Base-by-base conservation (phyloP, 2,888 invertebrate species). In the Drosophila histrio region DNA sequence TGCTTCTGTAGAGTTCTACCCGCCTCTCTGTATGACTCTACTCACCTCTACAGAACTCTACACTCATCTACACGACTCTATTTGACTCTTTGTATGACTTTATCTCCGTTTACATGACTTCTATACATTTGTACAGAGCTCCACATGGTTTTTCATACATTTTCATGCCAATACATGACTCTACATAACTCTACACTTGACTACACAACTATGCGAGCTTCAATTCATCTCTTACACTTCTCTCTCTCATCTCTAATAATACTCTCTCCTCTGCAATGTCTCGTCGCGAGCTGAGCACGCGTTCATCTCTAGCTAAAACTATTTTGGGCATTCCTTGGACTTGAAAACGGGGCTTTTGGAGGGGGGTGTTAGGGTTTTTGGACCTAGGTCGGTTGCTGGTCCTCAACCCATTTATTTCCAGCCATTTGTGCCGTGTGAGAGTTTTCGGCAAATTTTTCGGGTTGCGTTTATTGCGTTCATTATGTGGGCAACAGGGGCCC, bases 381-480 rank as follows among this genome's bases (percentile, higher is more conserved):
- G 60, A 53, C 28, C 38, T 41, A 39, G 46, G 30, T 43, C 32
- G 24, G 7, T 17, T 9, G 34, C 26, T 36, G 49, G 36, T 17
- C 36, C 52, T 41, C n/a, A 50, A 50, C 62, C 38, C 50, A 38
- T 50, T 28, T 9, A 11, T 15, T 24, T 34, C 1, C 15, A 13
- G 34, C 11, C 49, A 49, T 49, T 49, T 49, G 57, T 36, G 57
- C 64, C 68, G 74, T 73, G 78, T 59, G 87, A 69, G 77, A 73
- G 69, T 77, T 85, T 54, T 52, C 15, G 53, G 53, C 19, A 56
- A 85, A 82, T 79, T 87, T 85, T 79, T 87, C 77, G 70, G 83
- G 77, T 83, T 88, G 88, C 86, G 80, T 84, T 83, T 86, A 82
- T 83, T 83, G 87, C 83, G 83, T 88, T 87, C 88, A 88, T 88